Base-by-base conservation (phyloP, 2,797 vertebrate species). In the Eospalax fontanierii region DNA sequence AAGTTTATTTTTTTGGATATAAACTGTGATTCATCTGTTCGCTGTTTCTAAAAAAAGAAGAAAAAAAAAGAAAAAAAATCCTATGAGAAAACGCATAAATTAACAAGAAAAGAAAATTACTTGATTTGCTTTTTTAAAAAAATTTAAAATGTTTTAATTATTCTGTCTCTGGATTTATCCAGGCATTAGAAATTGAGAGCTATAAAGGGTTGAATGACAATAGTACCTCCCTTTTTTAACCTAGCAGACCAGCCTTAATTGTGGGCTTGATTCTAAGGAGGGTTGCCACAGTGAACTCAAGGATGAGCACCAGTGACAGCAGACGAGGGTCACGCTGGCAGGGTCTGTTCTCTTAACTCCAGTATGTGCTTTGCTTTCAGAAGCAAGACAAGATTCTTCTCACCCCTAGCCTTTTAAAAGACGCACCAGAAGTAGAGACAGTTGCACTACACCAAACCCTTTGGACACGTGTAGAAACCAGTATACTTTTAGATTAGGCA, bases 1-100 rank as follows among this genome's bases (percentile, higher is more conserved):
- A 98, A 96, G 97, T 97, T 98, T 98, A 98, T 97, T 94, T 97
- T 93, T 97, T 98, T 85, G 95, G 84, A 97, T 91, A 87, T 94
- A 96, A 96, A 97, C 93, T 2, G 70, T 98, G 96, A 95, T 97
- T 94, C 96, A 87, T 97, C 96, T 97, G 94, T 97, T 97, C 97
- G 96, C 85, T 96, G 80, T 96, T 95, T 71, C 85, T 96, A 93
- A 89, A 66, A 84, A 82, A 84, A 43, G 1, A 2, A 65, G 81
- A 95, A 68, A 40, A 8, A 70, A 70, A 70, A 83, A 38, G 4
- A 2, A 57, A 86, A 33, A 28, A 75, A 89, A 90, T 94, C 79
- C 96, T 91, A 90, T 92, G 88, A 97, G 86, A 89, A 96, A 96
- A 95, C 94, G 70, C 89, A 96, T 96, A 95, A 95, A 96, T 96